Conservation (phyloP, 2,888 invertebrate genomes). For the Mesopsocus fuscifrons region DNA sequence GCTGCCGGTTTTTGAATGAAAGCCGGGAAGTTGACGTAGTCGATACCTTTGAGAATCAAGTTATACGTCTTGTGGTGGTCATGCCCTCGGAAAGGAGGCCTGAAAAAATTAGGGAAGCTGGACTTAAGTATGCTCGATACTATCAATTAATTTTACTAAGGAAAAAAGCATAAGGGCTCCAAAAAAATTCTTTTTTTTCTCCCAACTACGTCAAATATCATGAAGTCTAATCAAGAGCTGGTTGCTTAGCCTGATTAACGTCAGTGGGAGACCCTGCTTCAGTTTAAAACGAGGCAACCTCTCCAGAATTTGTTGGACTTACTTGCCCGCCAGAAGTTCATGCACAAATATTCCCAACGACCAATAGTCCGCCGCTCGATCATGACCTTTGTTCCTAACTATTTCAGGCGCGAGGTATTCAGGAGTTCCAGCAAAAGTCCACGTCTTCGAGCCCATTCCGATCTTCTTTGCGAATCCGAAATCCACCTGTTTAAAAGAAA, state of each 20-base stretch:
- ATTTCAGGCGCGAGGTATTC: constrained; percentile 84
- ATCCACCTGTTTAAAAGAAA: constrained; percentile 41
- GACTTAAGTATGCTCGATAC: no score
- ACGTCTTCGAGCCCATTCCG: constrained; percentile 61
- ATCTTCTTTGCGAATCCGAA: constrained; percentile 88
- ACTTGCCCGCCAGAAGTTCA: constrained; percentile 65
- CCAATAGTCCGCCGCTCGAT: constrained; percentile 87
- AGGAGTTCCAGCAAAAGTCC: constrained; percentile 91
- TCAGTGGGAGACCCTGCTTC: no score
- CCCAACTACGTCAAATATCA: no score
- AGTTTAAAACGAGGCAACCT: no score
- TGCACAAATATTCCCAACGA: constrained; percentile 75
- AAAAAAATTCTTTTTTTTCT: no score
- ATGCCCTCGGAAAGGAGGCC: constrained; percentile 74
- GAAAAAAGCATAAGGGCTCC: no score
- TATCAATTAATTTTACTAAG: no score
- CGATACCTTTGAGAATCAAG: constrained; percentile 78
- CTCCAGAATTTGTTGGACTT: no score
- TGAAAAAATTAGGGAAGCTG: no score
- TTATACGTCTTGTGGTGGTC: constrained; percentile 93
- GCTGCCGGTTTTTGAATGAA: constrained; percentile 61
- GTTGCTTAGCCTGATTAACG: no score
- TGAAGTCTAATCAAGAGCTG: no score
- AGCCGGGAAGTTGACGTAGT: constrained; percentile 65
- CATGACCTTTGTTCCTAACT: constrained; percentile 67